Base-by-base conservation (phyloP, 2,113 vertebrate genomes). In the Corythoichthys haematopterus region DNA sequence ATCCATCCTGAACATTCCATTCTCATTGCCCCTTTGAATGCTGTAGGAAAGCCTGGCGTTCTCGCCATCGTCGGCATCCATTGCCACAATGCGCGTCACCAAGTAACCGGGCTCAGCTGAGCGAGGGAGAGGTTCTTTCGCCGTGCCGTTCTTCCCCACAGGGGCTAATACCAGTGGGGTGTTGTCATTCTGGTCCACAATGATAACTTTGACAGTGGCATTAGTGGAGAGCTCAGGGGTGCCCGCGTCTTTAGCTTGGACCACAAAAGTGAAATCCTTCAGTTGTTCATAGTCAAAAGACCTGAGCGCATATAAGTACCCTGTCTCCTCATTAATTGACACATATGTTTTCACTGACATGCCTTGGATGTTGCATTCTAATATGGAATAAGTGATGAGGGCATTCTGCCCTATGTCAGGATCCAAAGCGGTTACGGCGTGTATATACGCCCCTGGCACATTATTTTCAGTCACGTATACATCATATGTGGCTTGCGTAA, bases 281-380 rank as follows among this genome's bases (percentile, higher is more conserved):
- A 99, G 91, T 88, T 95, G 95, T 82, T 99, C 96, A 14, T 98
- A 98, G 79, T 99, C 97, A 53, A 99, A 99, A 3, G 96, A 98
- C 69, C 97, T 89, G 66, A 98, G 92, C 0, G 97, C 97, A 47
- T 98, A 98, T 69, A 98, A 88, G 71, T 96, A 98, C 28, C 97
- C 97, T 4, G 97, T 98, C 87, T 98, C 96, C 1, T 96, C 92
- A 81, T 99, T 98, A 90, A 99, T 96, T 67, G 96, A 98, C 84
- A 98, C 97, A 9, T 98, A 98, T n/a, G 96, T 98, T 85, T 95
- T 95, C 37, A 98, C 94, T 0, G 96, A 97, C 96, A 98, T 98
- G 79, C 95, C 95, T 89, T 97, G 95, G 77, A 98, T 97, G 77
- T 96, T 95, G 80, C 94, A 94, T 81, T 98, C 96, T 63, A 97